Base-by-base conservation (phyloP, 2,888 invertebrate genomes). In the Sepioteuthis lessoniana region DNA sequence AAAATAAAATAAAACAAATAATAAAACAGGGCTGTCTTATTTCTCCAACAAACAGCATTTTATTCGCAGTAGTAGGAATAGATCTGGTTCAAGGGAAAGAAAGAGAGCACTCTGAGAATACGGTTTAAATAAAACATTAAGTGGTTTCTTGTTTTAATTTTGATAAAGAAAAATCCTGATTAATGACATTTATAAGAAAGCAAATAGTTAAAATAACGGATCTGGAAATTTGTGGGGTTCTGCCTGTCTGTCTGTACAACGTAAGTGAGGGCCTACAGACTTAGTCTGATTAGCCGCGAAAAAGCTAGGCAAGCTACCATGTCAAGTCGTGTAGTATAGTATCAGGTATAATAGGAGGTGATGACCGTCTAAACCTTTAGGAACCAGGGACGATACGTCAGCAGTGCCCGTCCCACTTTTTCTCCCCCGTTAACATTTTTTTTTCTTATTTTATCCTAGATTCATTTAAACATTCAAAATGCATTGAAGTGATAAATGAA, bases 381-480 rank as follows among this genome's bases (percentile, higher is more conserved):
- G 55, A 55, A 55, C 55, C 76, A 76, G 76, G 76, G n/a, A 76
- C 76, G n/a, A 76, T 76, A 76, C 76, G 35, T 76, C 76, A 76
- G 76, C 76, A n/a, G n/a, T 76, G 76, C 35, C 76, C 35, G 76
- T 76, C 76, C 76, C 76, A 76, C 76, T 76, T 76, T 76, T 16
- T 4, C 35, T 3, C 5, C 16, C 35, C 76, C 76, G n/a, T 76
- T 35, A 76, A 76, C 76, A n/a, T 35, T 76, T 76, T 76, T 76
- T 76, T 76, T 35, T 35, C 35, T 76, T 76, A 76, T 16, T 76
- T n/a, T 1, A n/a, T 8, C 10, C 16, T 13, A 76, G n/a, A 76
- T 76, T 76, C 21, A 55, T 55, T 55, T 55, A 21, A 55, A 55
- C 25, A 55, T 25, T 55, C 25, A 0, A 55, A 55, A 55, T 55